phyloP scores from a whole-genome alignment of 2,113 vertebrate genomes.

The Tachysurus vachellii region DNA sequence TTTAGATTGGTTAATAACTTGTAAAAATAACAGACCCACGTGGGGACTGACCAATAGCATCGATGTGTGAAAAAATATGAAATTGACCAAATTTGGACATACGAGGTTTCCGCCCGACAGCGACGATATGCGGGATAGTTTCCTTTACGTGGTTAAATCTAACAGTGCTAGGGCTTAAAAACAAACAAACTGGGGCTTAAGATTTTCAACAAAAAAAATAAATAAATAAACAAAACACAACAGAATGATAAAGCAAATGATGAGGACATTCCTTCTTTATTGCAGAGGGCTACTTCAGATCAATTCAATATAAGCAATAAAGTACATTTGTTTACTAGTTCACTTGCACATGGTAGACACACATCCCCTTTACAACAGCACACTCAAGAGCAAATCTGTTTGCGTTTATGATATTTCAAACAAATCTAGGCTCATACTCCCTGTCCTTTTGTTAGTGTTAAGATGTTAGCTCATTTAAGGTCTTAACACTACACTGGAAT shows the following conservation, averaged over 20 bases:
- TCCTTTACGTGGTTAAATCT: no score
- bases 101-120: no score
- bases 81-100: no score
- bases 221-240: slow-evolving; percentile 10
- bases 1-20: no score
- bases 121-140: background rate
- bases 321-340: slow-evolving; percentile 41
- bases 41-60: no score
- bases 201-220: no score
- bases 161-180: background rate
- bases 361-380: background rate
- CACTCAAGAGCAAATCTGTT: background rate
- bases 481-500: background rate
- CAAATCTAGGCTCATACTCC: background rate
- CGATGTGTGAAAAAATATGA: no score
- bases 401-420: background rate
- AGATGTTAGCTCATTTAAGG: background rate
- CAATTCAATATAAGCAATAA: slow-evolving; percentile 65
- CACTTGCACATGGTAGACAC: background rate
- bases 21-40: no score
- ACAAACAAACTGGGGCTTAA: no score
- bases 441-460: background rate
- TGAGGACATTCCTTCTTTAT: slow-evolving; percentile 64
- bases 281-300: slow-evolving; percentile 65
- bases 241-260: background rate